Evolutionary conservation across 2,797 vertebrate species (phyloP), one percentile per base, ranked within the genome.

Genomic region (Lateolabrax maculatus): DNA sequence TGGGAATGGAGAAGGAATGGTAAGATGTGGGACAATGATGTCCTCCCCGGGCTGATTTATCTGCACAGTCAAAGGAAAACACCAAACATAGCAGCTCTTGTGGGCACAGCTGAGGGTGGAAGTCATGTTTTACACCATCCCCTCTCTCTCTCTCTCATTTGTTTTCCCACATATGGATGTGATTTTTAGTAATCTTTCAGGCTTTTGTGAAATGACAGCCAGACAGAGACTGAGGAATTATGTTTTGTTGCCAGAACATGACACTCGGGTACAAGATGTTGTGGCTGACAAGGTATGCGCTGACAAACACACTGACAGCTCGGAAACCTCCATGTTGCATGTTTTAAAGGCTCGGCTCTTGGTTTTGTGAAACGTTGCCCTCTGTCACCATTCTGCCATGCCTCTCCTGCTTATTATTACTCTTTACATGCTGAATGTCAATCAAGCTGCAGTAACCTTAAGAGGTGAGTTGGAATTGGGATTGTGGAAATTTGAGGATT

Each of bases 131-230:
- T 83, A 88, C 82, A 76, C 84, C 81, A 60, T 84, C 71, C 69
- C n/a, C n/a, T 80, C 80, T 75, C 79, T 39, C 78, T 51, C 62
- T 49, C 75, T 65, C 73, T 67, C 80, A 71, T 87, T 89, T 81
- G 75, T 86, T 88, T 87, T 74, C 79, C 78, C 82, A 86, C 92
- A 94, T 90, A 87, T 93, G 92, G 90, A 92, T 91, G 80, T 88
- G 84, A 93, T 94, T 94, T 93, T 56, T 62, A 36, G 64, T 84
- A 91, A 92, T 93, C 87, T 81, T 71, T 84, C 78, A 64, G 89
- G 86, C 84, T 93, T n/a, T 89, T 85, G 85, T 83, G 84, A 89
- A 86, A 86, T 89, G 87, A 91, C 92, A 93, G 91, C 89, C 90
- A 92, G 86, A 87, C 87, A 85, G 75, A 79, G 84, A 80, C 78